Percentiles rank a stretch among this genome's conserved stretches.
These are phyloP conservation scores for Leptopilina drosophilae DNA, from an alignment of 2,888 invertebrate species.

Conservation along the genomic window DNA sequence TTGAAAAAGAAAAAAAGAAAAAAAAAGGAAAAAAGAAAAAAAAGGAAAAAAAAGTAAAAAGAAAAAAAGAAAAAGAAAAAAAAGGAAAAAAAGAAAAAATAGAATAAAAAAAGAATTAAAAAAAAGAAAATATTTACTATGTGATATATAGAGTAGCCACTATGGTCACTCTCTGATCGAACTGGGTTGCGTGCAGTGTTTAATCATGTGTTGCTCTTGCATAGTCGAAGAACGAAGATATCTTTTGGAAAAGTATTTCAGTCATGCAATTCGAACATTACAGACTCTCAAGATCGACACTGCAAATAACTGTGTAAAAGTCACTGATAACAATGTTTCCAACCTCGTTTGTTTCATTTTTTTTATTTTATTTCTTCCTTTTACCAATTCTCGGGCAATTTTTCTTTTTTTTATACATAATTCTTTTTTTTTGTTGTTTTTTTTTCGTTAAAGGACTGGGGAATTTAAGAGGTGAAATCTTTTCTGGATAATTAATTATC, in stretches of 20 bases:
- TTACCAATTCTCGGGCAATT: neutral
- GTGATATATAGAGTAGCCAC: neutral
- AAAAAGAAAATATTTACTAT: neutral
- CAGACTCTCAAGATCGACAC: constrained; percentile 2
- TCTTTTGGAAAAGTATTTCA: constrained; percentile 17
- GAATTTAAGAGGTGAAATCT: too few species aligned
- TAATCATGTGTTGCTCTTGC: constrained; percentile 9
- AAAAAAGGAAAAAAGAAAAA: too few species aligned
- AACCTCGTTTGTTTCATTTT: neutral
- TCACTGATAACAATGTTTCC: constrained; percentile 13
- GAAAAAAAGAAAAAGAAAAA: too few species aligned
- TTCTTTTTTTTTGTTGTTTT: too few species aligned
- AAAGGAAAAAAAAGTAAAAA: too few species aligned
- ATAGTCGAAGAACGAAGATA: constrained; percentile 4
- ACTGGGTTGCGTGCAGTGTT: neutral
- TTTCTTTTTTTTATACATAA: neutral
- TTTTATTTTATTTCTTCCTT: neutral
- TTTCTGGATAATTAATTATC: too few species aligned
- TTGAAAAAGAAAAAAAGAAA: too few species aligned
- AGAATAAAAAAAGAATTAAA: too few species aligned
- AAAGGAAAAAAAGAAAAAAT: too few species aligned
- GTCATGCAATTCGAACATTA: constrained; percentile 31
- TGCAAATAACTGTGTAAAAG: neutral
- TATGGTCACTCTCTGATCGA: neutral
- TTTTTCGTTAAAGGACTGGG: too few species aligned